Base-by-base conservation (phyloP, 1,140 invertebrate genomes). In the Trichogramma pretiosum region DNA sequence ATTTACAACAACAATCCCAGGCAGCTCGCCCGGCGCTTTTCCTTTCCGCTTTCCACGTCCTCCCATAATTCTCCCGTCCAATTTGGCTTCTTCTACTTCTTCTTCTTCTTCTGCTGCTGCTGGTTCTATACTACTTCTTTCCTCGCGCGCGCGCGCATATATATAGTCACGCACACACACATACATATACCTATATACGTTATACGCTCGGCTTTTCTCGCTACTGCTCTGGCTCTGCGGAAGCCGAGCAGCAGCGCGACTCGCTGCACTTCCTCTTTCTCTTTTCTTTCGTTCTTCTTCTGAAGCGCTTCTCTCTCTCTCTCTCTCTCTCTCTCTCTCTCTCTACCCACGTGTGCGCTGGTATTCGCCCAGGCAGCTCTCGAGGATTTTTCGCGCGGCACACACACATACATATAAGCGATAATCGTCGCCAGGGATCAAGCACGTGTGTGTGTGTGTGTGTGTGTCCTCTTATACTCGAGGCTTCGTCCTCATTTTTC, bases 1-100 rank as follows among this genome's bases (percentile, higher is more conserved):
- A 45, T 45, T 45, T 45, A 45, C 33, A 45, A 45, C 42, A 45
- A 45, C 42, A 45, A 45, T 45, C 33, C 41, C 8, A 14, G n/a
- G n/a, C 28, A n/a, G 14, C 28, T 13, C 13, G 9, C 14, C 4
- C 35, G 10, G 32, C n/a, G 32, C n/a, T n/a, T 8, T 30, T 41
- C 26, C 17, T 30, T 19, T 28, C 26, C 39, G 4, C 5, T 16
- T n/a, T 5, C 9, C 17, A 9, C 22, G 39, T n/a, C 26, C n/a
- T n/a, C 26, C 39, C 30, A 43, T 43, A 33, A 43, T 26, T 43
- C 41, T 34, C 19, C n/a, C 41, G 30, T 33, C 41, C 30, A 30
- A 43, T 43, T 43, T 41, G n/a, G 16, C 24, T 39, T 24, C 22
- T 13, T 41, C 10, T 30, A 18, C 16, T 26, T 40, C 22, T 40